Evolutionary conservation across 2,888 invertebrate genomes (phyloP).

Genomic region (Plagodis dolabraria): DNA sequence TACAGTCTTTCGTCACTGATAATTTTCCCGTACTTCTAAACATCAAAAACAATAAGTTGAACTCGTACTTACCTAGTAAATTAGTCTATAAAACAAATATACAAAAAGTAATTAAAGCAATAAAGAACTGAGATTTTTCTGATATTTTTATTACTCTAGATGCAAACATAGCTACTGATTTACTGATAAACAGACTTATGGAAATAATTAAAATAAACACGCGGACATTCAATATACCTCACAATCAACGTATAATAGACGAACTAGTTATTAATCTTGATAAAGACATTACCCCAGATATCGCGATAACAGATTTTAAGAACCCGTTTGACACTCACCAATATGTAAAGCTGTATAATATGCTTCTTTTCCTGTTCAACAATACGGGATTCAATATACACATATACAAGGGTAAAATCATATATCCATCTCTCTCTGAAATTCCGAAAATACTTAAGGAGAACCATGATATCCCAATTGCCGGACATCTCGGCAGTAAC

Average conservation of each 20-base stretch:
- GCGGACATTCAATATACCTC: neutral
- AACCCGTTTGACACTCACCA: no score
- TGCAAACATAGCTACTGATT: no score
- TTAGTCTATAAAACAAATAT: neutral
- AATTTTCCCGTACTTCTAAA: neutral
- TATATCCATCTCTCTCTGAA: no score
- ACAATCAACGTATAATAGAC: neutral
- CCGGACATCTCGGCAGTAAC: no score
- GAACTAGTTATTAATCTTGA: slow-evolving; percentile 2
- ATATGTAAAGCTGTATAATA: no score
- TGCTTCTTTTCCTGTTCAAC: no score
- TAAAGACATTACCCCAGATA: no score
- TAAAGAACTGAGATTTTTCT: neutral
- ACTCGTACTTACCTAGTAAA: neutral
- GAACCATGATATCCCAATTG: no score
- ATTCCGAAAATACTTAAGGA: no score
- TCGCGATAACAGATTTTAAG: no score
- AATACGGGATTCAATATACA: no score
- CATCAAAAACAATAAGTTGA: neutral
- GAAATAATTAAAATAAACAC: neutral
- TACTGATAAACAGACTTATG: neutral
- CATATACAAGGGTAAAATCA: no score
- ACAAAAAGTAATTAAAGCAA: neutral
- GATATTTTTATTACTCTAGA: neutral
- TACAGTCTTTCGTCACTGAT: slow-evolving; percentile 10